Conservation (phyloP, 1,140 invertebrate species). For the Lepidurus couesii region DNA sequence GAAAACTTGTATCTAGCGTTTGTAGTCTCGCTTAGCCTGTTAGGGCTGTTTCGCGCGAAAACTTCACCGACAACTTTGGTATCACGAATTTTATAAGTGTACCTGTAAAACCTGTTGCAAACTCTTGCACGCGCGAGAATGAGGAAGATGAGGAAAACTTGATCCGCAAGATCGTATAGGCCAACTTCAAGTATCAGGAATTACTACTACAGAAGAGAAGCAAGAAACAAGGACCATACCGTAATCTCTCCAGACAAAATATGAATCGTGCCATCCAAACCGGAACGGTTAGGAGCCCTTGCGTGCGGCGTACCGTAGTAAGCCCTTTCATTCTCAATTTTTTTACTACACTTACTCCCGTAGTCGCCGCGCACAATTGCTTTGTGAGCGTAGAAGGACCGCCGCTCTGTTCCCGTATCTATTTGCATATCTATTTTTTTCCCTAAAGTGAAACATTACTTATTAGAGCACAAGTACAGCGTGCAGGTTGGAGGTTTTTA, state of each 20-base stretch:
- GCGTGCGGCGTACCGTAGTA: not conserved
- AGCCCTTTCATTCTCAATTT: not conserved
- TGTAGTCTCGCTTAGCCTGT: not conserved
- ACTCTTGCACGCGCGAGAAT: not conserved
- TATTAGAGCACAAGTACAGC: not conserved
- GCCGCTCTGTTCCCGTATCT: not conserved
- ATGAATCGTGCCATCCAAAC: not conserved
- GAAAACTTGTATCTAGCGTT: not conserved
- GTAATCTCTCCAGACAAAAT: not conserved
- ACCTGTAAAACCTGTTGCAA: not conserved
- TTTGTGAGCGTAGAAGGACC: not conserved
- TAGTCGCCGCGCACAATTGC: not conserved
- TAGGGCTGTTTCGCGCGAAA: not conserved
- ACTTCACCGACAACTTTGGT: not conserved
- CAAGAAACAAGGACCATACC: not conserved
- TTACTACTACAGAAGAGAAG: not conserved
- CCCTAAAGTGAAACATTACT: not conserved
- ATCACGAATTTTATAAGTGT: not conserved
- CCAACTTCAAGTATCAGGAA: conserved; percentile 1
- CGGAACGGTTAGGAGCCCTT: conserved; percentile 5
- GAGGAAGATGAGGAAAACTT: not conserved
- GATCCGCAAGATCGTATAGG: conserved; percentile 10
- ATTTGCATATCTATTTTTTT: not conserved
- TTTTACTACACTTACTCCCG: not conserved
- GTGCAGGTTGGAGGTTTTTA: no score